A percentile compares a stretch with the other conserved stretches of the same genome.
Evolutionary conservation across 2,888 invertebrate species (phyloP).

Genomic region (Heliconius cydno): DNA sequence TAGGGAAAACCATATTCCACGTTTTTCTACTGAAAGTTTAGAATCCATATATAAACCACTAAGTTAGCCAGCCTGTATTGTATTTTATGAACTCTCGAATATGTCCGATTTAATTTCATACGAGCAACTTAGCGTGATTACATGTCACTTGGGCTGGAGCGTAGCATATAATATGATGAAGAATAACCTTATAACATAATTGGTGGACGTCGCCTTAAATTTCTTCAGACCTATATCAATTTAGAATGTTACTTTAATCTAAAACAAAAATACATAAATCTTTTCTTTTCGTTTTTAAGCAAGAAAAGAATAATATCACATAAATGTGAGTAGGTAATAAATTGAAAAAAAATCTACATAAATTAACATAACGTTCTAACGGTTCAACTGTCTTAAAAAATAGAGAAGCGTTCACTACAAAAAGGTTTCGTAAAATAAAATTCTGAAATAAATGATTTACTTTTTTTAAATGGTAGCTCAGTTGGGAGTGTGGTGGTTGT

Average conservation of each 20-base stretch:
- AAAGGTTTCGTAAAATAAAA: neutral
- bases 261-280: neutral
- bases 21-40: constrained; percentile 26
- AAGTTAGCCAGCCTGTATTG: neutral
- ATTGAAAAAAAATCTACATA: neutral
- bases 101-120: constrained; percentile 19
- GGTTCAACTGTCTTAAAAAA: neutral
- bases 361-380: neutral
- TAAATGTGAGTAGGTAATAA: neutral
- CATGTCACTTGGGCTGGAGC: constrained; percentile 3
- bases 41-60: constrained; percentile 15
- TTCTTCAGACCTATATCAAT: neutral
- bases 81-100: constrained; percentile 8
- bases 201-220: constrained; percentile 2
- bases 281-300: neutral
- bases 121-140: constrained; percentile 16
- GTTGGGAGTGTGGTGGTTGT: neutral
- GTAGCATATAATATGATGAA: neutral
- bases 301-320: neutral
- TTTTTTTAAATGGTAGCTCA: neutral
- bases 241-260: neutral
- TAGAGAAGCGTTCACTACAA: neutral
- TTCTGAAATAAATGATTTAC: neutral
- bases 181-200: constrained; percentile 9
- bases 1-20: neutral